Conservation (phyloP, 2,113 vertebrate species). For the Oncorhynchus nerka region DNA sequence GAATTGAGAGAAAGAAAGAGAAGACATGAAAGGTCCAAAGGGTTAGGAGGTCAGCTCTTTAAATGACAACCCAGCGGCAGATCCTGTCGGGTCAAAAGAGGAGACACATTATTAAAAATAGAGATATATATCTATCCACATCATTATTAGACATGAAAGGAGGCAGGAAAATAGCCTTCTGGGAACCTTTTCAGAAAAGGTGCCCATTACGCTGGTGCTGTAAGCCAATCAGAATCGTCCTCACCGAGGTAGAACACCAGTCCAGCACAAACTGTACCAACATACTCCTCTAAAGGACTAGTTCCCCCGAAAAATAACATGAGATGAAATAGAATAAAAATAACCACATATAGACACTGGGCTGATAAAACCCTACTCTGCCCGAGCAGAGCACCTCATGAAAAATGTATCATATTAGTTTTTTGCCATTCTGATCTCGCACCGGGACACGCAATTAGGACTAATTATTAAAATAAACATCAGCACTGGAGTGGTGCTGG, state of each 20-base stretch:
- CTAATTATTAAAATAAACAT: conserved; percentile 57
- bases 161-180: not conserved
- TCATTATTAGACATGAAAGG: conserved; percentile 1
- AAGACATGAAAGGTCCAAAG: not conserved
- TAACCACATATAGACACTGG: not conserved
- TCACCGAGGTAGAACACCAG: not conserved
- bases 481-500: conserved; percentile 22
- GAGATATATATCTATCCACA: not conserved
- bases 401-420: conserved; percentile 37
- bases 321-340: not conserved
- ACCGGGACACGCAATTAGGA: conserved; percentile 44
- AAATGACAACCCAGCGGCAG: not conserved
- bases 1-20: not conserved
- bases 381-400: conserved; percentile 29
- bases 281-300: not conserved
- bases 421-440: conserved; percentile 23
- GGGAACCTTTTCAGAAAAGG: not conserved
- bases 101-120: not conserved
- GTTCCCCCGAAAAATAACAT: not conserved
- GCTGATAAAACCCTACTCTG: conserved; percentile 17
- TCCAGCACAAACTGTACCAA: not conserved
- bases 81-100: not conserved
- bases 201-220: not conserved
- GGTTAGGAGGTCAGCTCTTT: not conserved
- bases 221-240: not conserved